Evolutionary conservation across 2,113 vertebrate genomes (phyloP).

Genomic region (Clinocottus analis): DNA sequence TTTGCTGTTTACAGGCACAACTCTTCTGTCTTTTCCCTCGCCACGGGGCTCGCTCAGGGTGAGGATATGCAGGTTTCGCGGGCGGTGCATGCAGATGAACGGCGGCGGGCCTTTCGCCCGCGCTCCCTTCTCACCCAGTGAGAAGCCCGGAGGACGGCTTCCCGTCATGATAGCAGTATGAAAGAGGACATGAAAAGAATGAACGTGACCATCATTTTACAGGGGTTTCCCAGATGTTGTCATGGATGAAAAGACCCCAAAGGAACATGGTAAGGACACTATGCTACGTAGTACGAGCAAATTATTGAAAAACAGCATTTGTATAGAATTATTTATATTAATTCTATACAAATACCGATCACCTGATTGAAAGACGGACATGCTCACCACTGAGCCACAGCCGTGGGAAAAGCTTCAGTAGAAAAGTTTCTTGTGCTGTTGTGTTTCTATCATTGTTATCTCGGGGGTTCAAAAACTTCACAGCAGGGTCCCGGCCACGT

Average conservation of each 20-base stretch:
- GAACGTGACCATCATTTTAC: not conserved
- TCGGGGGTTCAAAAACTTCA: not conserved
- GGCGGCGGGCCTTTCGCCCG: not conserved
- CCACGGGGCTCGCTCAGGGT: not conserved
- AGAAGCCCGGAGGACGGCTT: not conserved
- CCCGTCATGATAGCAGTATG: not conserved
- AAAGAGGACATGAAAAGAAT: not conserved
- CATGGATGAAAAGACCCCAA: not conserved
- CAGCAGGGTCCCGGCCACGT: not conserved
- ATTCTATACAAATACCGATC: no score
- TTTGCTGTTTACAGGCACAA: not conserved
- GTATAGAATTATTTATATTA: not conserved
- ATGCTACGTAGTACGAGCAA: not conserved
- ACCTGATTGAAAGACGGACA: no score
- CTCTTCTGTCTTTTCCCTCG: no score
- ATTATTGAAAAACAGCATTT: not conserved
- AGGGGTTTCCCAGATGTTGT: not conserved
- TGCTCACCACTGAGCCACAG: no score
- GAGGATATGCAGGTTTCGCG: not conserved
- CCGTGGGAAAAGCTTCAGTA: not conserved
- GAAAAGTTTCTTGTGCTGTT: not conserved
- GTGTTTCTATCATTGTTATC: not conserved
- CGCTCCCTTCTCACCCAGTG: not conserved
- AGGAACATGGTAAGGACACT: not conserved
- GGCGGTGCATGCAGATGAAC: not conserved